Evolutionary conservation across 1,140 invertebrate species (phyloP).

Genomic region (Lepidurus couesii): DNA sequence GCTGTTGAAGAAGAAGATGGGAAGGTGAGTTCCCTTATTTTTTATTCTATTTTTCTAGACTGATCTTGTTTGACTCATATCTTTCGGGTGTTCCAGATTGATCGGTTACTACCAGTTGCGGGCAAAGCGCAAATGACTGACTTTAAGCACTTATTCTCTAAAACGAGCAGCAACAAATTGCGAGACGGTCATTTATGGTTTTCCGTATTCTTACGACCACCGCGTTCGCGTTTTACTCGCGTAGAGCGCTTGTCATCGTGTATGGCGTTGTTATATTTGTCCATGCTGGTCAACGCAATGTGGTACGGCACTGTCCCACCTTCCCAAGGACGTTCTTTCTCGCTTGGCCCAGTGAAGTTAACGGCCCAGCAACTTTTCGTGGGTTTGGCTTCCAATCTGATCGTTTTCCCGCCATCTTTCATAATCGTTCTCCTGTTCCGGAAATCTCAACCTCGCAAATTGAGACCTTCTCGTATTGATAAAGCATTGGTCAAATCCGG

Average conservation of each 20-base stretch:
- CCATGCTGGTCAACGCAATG: constrained; percentile 55
- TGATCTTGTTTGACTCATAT: neutral
- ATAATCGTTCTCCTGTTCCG: constrained; percentile 46
- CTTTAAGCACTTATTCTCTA: constrained; percentile 49
- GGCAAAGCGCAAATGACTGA: constrained; percentile 47
- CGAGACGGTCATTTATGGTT: constrained; percentile 56
- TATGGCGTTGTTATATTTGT: constrained; percentile 50
- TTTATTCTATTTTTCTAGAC: constrained; percentile 1
- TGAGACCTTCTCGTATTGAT: constrained; percentile 38
- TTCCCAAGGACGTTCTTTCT: constrained; percentile 40
- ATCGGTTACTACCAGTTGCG: constrained; percentile 52
- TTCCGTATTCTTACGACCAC: constrained; percentile 51
- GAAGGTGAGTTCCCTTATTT: constrained; percentile 41
- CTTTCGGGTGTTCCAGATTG: constrained; percentile 44
- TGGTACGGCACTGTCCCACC: constrained; percentile 47
- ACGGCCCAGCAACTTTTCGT: constrained; percentile 42
- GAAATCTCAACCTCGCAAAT: constrained; percentile 37
- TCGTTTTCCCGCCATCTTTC: constrained; percentile 53
- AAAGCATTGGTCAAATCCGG: constrained; percentile 29
- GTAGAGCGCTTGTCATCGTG: constrained; percentile 52
- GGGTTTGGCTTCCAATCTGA: constrained; percentile 45
- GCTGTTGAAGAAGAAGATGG: constrained; percentile 55
- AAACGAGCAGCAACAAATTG: constrained; percentile 47
- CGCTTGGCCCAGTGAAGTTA: constrained; percentile 49
- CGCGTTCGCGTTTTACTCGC: constrained; percentile 50